Percentiles rank a stretch among this genome's conserved stretches.
Conservation (phyloP, 2,797 vertebrate species). For the Anguilla marmorata region DNA sequence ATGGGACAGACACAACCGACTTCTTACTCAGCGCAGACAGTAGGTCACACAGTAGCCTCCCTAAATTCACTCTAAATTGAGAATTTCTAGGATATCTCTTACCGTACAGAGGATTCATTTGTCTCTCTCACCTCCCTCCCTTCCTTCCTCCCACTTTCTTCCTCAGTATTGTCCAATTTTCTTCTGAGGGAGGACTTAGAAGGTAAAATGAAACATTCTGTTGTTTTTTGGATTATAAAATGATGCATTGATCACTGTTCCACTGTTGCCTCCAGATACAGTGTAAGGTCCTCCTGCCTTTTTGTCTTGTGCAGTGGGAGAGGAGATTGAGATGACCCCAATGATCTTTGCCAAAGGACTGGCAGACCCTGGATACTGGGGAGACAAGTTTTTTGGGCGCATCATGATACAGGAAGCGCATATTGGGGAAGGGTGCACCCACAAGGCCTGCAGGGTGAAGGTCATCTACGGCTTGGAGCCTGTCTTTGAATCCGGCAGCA, state of each 20-base stretch:
- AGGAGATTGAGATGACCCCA: slow-evolving; percentile 96
- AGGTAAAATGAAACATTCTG: slow-evolving; percentile 70
- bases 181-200: slow-evolving; percentile 81
- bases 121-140: neutral
- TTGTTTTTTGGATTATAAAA: neutral
- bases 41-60: slow-evolving; percentile 53
- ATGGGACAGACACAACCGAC: slow-evolving; percentile 83
- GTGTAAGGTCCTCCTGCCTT: neutral
- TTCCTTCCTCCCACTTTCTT: slow-evolving; percentile 21
- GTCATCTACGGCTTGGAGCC: slow-evolving; percentile 94
- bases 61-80: neutral
- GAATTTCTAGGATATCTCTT: neutral
- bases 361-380: slow-evolving; percentile 85
- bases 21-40: slow-evolving; percentile 84
- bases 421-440: slow-evolving; percentile 68
- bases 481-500: slow-evolving; percentile 86
- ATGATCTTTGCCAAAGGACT: slow-evolving; percentile 90
- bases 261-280: neutral
- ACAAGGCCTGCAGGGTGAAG: slow-evolving; percentile 85
- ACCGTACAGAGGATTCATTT: neutral
- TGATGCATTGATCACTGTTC: neutral
- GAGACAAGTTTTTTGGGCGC: slow-evolving; percentile 89
- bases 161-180: slow-evolving; percentile 80
- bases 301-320: slow-evolving; percentile 76
- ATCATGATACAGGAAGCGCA: slow-evolving; percentile 80